These are phyloP conservation scores for Rutpela maculata DNA, from an alignment of 2,888 invertebrate genomes.

Conservation along the genomic window DNA sequence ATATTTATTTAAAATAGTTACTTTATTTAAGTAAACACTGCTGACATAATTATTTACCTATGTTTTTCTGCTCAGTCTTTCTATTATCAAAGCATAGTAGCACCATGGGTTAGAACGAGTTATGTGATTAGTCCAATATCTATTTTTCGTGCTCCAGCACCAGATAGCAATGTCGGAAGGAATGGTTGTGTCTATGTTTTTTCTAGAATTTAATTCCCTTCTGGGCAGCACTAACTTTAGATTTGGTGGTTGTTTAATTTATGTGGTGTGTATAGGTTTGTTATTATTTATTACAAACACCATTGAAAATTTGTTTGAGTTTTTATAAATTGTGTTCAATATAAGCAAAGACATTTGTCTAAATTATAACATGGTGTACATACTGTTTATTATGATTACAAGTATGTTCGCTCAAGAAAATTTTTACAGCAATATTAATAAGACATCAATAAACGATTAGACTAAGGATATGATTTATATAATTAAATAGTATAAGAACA, in stretches of 20 bases:
- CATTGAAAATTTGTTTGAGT: slow-evolving; percentile 35
- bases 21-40: neutral
- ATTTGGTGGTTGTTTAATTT: no score
- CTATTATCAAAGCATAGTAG: neutral
- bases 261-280: no score
- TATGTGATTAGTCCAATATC: no score
- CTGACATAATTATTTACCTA: neutral
- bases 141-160: no score
- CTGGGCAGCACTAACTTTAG: no score
- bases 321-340: slow-evolving; percentile 41
- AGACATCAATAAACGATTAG: slow-evolving; percentile 46
- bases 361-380: slow-evolving; percentile 51
- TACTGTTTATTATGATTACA: slow-evolving; percentile 56
- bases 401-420: slow-evolving; percentile 59
- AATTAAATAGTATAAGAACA: slow-evolving; percentile 40
- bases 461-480: slow-evolving; percentile 45
- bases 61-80: slow-evolving; percentile 7
- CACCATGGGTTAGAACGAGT: no score
- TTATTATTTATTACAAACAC: neutral
- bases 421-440: slow-evolving; percentile 50
- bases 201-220: no score
- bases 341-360: slow-evolving; percentile 39
- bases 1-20: neutral
- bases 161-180: no score
- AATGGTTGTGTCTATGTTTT: no score